These are phyloP conservation scores for Channa maculata DNA, from an alignment of 2,113 vertebrate species.

Conservation along the genomic window DNA sequence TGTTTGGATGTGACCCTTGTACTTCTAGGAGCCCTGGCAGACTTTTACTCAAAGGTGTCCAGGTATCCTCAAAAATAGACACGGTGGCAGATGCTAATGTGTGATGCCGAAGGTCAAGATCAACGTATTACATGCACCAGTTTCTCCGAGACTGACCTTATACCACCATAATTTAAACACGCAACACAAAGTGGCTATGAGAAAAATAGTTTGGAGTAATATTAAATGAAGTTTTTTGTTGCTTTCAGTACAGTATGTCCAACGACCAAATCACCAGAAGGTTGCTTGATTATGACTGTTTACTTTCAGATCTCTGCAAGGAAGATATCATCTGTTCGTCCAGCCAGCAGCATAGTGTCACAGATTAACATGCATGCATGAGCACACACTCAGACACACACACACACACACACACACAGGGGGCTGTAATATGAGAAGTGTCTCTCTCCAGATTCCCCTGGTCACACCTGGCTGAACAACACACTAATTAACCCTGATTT, in stretches of 20 bases:
- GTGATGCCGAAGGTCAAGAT: background rate
- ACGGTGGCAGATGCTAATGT: too few relatives aligned
- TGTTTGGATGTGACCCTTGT: background rate
- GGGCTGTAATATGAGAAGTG: conserved; percentile 18
- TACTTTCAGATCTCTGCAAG: background rate
- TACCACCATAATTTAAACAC: background rate
- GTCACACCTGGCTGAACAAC: conserved; percentile 64
- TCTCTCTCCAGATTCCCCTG: conserved; percentile 29
- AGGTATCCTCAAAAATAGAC: too few relatives aligned
- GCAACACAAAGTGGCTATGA: too few relatives aligned
- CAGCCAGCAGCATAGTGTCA: conserved; percentile 14
- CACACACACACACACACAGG: background rate
- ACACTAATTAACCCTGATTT: conserved; percentile 68
- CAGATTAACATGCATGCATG: conserved; percentile 34
- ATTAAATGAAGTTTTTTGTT: too few relatives aligned
- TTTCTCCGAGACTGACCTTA: background rate
- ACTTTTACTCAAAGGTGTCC: too few relatives aligned
- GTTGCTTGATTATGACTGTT: background rate
- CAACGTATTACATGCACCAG: background rate
- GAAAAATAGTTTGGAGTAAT: too few relatives aligned
- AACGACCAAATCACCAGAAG: background rate
- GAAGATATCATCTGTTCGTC: conserved; percentile 30
- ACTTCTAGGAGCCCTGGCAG: too few relatives aligned
- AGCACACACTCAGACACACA: conserved; percentile 1
- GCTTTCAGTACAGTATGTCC: too few relatives aligned